Conservation (phyloP, 2,888 invertebrate genomes). For the Stenichneumon culpator region DNA sequence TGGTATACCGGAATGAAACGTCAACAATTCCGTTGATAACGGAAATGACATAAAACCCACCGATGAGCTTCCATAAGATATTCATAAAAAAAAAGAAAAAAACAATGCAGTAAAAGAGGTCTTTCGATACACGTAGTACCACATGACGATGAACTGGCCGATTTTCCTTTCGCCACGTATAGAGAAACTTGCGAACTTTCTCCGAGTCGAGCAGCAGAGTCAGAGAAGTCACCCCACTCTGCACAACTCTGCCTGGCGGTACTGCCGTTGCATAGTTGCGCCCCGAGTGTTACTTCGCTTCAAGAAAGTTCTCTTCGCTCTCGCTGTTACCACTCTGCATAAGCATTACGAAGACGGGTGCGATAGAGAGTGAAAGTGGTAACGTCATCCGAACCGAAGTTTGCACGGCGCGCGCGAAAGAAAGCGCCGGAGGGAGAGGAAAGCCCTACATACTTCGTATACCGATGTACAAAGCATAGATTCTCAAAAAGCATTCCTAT, state of each 20-base stretch:
- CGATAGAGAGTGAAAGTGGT: slow-evolving; percentile 84
- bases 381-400: slow-evolving; percentile 75
- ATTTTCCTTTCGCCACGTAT: slow-evolving; percentile 66
- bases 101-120: background rate
- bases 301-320: slow-evolving; percentile 79
- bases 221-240: slow-evolving; percentile 45
- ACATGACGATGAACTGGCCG: slow-evolving; percentile 36
- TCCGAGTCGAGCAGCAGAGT: slow-evolving; percentile 46
- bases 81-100: background rate
- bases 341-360: slow-evolving; percentile 82
- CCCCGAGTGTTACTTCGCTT: slow-evolving; percentile 72
- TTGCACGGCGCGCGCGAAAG: slow-evolving; percentile 53
- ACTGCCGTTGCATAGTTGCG: slow-evolving; percentile 58
- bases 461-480: background rate
- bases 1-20: no score
- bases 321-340: slow-evolving; percentile 82
- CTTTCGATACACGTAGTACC: background rate
- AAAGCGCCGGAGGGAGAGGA: slow-evolving; percentile 33
- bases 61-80: background rate
- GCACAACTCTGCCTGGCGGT: slow-evolving; percentile 32
- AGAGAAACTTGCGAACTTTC: slow-evolving; percentile 69
- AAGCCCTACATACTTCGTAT: background rate
- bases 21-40: background rate
- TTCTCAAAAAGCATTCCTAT: background rate
- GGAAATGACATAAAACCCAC: background rate